These are phyloP conservation scores for Belgica antarctica DNA, from an alignment of 2,888 invertebrate genomes.

Conservation along the genomic window DNA sequence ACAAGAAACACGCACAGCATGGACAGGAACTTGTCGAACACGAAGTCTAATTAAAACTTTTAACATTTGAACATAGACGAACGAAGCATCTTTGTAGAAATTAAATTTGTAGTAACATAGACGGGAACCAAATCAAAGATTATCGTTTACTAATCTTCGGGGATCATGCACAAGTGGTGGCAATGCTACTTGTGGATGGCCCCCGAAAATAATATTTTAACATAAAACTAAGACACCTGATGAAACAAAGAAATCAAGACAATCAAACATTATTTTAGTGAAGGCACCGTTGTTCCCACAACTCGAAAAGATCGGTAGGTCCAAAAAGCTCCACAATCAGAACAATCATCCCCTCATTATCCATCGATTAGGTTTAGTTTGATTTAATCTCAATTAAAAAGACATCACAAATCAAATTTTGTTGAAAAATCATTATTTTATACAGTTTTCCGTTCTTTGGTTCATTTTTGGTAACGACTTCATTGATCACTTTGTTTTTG, in stretches of 20 bases:
- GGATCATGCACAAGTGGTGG: no score
- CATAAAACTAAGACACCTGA: conserved; percentile 7
- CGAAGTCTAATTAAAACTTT: conserved; percentile 3
- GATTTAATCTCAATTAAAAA: no score
- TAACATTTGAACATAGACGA: neutral
- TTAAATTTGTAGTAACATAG: neutral
- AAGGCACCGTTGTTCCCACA: conserved; percentile 64
- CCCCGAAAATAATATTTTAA: no score
- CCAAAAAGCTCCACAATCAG: neutral
- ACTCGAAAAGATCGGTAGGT: conserved; percentile 61
- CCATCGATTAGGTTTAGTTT: no score
- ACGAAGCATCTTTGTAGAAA: conserved; percentile 13
- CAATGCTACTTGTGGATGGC: no score
- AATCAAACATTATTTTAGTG: conserved; percentile 52
- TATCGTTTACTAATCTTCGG: neutral
- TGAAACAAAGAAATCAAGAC: conserved; percentile 37
- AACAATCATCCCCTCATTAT: no score
- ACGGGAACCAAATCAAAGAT: neutral
- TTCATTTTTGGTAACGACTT: no score
- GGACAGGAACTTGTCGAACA: neutral
- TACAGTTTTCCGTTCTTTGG: no score
- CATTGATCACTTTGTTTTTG: no score
- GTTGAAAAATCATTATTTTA: no score
- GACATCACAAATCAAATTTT: no score
- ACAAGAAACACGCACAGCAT: conserved; percentile 16